Base-by-base conservation (phyloP, 2,888 invertebrate species). In the Drosophila yooni region DNA sequence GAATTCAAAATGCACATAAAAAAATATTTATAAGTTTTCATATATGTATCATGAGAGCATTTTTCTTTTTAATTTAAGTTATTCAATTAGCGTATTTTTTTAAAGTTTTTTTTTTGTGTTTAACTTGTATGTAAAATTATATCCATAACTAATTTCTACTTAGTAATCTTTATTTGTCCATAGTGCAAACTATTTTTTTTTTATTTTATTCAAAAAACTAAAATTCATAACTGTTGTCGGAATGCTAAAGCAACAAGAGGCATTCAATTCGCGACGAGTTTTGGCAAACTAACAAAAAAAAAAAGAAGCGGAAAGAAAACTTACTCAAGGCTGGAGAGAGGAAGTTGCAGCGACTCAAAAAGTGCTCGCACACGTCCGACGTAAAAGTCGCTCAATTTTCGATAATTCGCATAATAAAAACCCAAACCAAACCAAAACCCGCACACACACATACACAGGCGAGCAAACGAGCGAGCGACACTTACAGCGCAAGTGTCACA, bases 391-490 rank as follows among this genome's bases (percentile, higher is more conserved):
- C 89, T 91, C 89, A 80, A 80, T 88, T 91, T 89, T 89, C 84
- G 86, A 90, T 90, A 90, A 88, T 88, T 91, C 86, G 76, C 85
- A 81, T 84, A 82, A 82, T 81, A 89, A 88, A 82, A 82, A 79
- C 70, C 81, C 15, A 71, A 68, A 36, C 60, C 62, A 64, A 79
- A 74, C 52, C 60, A 69, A 76, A 77, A 74, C 67, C 67, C 70
- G 52, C 67, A 53, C 72, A 64, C 36, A 48, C 31, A 52, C 56
- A 53, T 58, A 67, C 58, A 65, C 52, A 54, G 54, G 53, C 60
- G 48, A 43, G 52, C 43, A 54, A 62, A 71, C 56, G 62, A 56
- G 68, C 68, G 63, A 74, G 62, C 52, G 72, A 69, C 78, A 77
- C 75, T 53, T 57, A 76, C 58, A 68, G 65, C 69, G 70, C 90